A percentile compares a stretch with the other conserved stretches of the same genome.
These are phyloP conservation scores for Sakesphorus luctuosus DNA, from an alignment of 2,113 vertebrate species.

Conservation along the genomic window DNA sequence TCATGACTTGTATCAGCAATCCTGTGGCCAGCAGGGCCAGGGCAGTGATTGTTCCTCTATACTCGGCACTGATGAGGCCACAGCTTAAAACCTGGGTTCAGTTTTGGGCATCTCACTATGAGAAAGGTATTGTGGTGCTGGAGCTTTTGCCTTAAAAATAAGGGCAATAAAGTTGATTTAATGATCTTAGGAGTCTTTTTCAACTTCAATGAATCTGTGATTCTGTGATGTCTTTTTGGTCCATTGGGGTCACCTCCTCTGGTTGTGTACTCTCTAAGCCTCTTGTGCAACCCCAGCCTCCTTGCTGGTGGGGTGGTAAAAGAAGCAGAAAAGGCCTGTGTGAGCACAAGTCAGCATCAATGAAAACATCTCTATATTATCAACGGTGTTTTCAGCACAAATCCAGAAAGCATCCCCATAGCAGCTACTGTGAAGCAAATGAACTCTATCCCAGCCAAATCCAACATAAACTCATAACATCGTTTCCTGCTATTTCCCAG, in stretches of 20 bases:
- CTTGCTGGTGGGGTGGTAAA: fast-evolving
- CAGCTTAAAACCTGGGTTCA: background rate
- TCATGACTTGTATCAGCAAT: background rate
- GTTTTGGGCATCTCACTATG: background rate
- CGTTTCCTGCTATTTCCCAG: background rate
- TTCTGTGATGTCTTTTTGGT: background rate
- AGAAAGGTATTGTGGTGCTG: background rate
- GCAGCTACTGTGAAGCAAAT: background rate
- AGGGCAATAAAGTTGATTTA: background rate
- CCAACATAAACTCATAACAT: background rate
- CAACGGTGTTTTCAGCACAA: background rate
- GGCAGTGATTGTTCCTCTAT: background rate
- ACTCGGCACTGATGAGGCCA: background rate
- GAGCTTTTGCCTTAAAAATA: background rate
- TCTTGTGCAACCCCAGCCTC: background rate
- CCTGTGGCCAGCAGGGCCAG: background rate
- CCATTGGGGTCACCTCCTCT: background rate
- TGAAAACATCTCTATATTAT: background rate
- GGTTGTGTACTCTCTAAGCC: fast-evolving
- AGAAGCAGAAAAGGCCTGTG: background rate
- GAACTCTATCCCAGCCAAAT: background rate
- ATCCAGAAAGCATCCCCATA: background rate
- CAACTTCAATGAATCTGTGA: background rate
- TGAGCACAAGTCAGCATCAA: background rate
- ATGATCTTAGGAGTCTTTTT: background rate